Percentiles rank a stretch among this genome's conserved stretches.
Evolutionary conservation across 2,888 invertebrate genomes (phyloP).

Genomic region (Theodoxus fluviatilis): DNA sequence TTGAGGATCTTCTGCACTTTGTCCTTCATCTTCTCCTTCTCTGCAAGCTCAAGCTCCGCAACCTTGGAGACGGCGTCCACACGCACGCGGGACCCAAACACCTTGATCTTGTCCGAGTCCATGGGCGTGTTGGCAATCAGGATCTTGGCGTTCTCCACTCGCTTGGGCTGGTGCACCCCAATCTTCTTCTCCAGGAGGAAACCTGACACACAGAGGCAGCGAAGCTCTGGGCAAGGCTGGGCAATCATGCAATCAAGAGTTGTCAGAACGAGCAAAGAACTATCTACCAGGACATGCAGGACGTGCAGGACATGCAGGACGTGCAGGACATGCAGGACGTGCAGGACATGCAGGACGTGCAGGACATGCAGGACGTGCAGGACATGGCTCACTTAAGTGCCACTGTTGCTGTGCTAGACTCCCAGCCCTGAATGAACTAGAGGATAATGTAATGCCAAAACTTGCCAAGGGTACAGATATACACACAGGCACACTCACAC

Average conservation of each 20-base stretch:
- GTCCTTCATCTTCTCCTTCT: conserved; percentile 99
- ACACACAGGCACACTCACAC: no score
- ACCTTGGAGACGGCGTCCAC: conserved; percentile 77
- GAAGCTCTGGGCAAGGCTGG: no score
- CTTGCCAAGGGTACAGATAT: no score
- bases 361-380: no score
- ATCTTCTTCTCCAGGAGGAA: conserved; percentile 96
- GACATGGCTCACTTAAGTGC: no score
- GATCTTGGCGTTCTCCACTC: conserved; percentile 93
- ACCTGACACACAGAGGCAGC: conserved; percentile 66
- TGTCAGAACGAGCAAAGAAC: neutral
- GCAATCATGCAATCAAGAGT: neutral
- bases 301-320: neutral
- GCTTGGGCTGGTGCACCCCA: conserved; percentile 96
- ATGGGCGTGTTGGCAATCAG: conserved; percentile 99
- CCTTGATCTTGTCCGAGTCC: conserved; percentile 99
- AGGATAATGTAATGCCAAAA: no score
- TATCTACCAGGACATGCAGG: neutral
- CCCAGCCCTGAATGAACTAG: no score
- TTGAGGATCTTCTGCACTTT: conserved; percentile 95
- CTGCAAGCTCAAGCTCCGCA: conserved; percentile 95
- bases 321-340: no score
- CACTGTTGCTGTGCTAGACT: no score
- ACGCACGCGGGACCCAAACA: conserved; percentile 89
- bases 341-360: no score